Percentiles rank a stretch among this genome's conserved stretches.
Evolutionary conservation across 1,140 invertebrate genomes (phyloP).

Genomic region (Cephus cinctus): DNA sequence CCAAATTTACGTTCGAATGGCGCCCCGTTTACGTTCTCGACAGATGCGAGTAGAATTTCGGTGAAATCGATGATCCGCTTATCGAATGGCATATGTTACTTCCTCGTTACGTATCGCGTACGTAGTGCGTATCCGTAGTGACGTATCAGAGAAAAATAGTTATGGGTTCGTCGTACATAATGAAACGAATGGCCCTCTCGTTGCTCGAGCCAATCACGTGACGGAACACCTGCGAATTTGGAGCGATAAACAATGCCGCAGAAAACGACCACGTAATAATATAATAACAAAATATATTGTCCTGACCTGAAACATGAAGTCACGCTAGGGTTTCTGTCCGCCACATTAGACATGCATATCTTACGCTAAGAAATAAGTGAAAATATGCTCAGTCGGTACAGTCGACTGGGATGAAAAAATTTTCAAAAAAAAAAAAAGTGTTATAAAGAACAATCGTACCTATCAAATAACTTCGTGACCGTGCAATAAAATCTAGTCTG

Average conservation of each 20-base stretch:
- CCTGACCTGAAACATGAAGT: constrained; percentile 49
- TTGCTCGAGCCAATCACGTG: too few species aligned
- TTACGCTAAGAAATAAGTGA: constrained; percentile 22
- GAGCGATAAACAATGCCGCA: constrained; percentile 39
- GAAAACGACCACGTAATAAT: constrained; percentile 41
- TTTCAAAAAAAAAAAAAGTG: too few species aligned
- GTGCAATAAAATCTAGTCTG: too few species aligned
- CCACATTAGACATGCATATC: constrained; percentile 41
- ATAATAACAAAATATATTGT: constrained; percentile 53
- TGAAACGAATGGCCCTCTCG: too few species aligned
- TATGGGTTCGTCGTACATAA: too few species aligned
- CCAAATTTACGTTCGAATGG: background rate
- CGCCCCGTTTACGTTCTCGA: constrained; percentile 3
- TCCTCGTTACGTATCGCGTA: background rate
- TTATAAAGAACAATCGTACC: too few species aligned
- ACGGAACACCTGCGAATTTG: too few species aligned
- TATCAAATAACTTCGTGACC: too few species aligned
- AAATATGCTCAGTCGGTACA: background rate
- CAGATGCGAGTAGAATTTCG: constrained; percentile 36
- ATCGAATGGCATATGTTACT: constrained; percentile 40
- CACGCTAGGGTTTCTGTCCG: constrained; percentile 43
- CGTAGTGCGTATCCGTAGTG: too few species aligned
- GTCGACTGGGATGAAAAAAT: too few species aligned
- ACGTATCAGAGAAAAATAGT: too few species aligned
- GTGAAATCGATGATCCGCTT: constrained; percentile 44